Conservation (phyloP, 1,140 invertebrate genomes). For the Zaprionus ghesquierei region DNA sequence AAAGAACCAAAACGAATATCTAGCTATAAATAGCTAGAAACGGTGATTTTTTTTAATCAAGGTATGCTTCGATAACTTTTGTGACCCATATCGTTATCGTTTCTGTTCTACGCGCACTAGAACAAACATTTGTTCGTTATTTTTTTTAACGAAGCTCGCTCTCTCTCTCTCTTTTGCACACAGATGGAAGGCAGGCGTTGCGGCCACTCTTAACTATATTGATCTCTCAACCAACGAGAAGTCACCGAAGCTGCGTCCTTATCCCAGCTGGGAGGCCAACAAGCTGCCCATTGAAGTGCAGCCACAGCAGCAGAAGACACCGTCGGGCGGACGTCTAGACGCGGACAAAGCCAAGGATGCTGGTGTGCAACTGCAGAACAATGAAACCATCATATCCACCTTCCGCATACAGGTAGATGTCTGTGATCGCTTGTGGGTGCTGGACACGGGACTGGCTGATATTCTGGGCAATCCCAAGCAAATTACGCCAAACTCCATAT, state of each 20-base stretch:
- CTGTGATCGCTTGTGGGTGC: conserved; percentile 89
- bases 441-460: conserved; percentile 89
- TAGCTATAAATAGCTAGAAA: not conserved
- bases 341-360: conserved; percentile 70
- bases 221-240: conserved; percentile 84
- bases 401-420: conserved; percentile 87
- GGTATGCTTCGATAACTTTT: not conserved
- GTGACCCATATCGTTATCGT: not conserved
- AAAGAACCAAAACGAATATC: not conserved
- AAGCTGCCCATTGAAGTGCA: conserved; percentile 83
- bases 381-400: conserved; percentile 86
- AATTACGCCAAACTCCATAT: conserved; percentile 86
- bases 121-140: not conserved
- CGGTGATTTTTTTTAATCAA: not conserved
- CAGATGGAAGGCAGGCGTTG: conserved; percentile 89
- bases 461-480: conserved; percentile 86
- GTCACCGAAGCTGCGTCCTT: conserved; percentile 87
- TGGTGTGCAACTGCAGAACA: conserved; percentile 82
- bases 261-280: conserved; percentile 88
- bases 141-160: not conserved
- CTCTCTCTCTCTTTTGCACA: not conserved
- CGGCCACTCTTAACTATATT: conserved; percentile 88
- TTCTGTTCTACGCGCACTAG: not conserved
- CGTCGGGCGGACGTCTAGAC: conserved; percentile 72
- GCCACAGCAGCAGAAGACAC: conserved; percentile 58